These are phyloP conservation scores for Micronycteris hirsuta DNA, from an alignment of 2,113 vertebrate species.

Conservation along the genomic window DNA sequence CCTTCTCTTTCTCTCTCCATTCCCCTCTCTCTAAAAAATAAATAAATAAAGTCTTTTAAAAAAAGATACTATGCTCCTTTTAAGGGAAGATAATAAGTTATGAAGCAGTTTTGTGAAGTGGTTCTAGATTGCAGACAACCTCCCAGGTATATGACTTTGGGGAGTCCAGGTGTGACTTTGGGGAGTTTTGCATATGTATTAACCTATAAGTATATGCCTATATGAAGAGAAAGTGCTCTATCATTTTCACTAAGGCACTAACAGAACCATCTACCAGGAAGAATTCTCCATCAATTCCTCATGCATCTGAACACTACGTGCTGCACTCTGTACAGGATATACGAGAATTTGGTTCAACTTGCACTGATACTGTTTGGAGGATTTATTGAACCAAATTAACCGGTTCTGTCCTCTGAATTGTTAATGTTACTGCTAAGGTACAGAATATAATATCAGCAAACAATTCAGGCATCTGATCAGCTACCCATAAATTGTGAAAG, in stretches of 20 bases:
- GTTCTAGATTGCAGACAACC: not conserved
- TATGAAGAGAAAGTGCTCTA: not conserved
- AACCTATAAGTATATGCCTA: not conserved
- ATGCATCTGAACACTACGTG: not conserved
- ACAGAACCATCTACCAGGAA: not conserved
- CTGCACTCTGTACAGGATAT: not conserved
- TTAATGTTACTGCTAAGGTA: not conserved
- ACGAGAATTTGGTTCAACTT: not conserved
- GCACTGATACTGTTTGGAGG: not conserved
- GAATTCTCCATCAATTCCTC: not conserved
- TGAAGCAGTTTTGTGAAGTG: not conserved
- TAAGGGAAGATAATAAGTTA: not conserved
- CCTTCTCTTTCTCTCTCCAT: no score
- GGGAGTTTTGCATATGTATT: not conserved
- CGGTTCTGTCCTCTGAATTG: not conserved
- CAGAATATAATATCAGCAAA: not conserved
- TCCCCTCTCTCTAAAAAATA: no score
- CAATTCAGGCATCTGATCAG: not conserved
- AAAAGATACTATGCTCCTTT: not conserved
- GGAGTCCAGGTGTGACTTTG: not conserved
- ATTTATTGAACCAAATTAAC: conserved; percentile 2
- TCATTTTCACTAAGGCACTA: not conserved
- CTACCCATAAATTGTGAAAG: not conserved
- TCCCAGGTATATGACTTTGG: not conserved
- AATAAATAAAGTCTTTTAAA: no score